These are phyloP conservation scores for Macroramphosus scolopax DNA, from an alignment of 2,797 vertebrate genomes.

Conservation along the genomic window DNA sequence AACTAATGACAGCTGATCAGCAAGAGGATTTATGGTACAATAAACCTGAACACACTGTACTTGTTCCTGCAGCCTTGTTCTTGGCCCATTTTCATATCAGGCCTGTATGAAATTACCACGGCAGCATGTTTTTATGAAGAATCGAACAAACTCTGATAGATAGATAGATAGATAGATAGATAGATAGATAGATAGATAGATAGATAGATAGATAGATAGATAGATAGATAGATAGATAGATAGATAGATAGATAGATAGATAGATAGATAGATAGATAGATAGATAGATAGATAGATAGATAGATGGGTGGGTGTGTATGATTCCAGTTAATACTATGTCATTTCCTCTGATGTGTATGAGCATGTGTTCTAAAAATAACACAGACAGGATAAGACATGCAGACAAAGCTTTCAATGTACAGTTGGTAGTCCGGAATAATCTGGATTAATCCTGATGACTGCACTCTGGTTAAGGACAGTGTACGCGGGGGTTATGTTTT, in stretches of 20 bases:
- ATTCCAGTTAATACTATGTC: too few relatives aligned
- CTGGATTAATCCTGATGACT: conserved; percentile 50
- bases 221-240: conserved; percentile 11
- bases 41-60: conserved; percentile 21
- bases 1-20: conserved; percentile 16
- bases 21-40: conserved; percentile 21
- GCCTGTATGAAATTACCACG: too few relatives aligned
- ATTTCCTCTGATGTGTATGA: conserved; percentile 5
- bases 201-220: conserved; percentile 18
- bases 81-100: conserved; percentile 30
- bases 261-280: not conserved
- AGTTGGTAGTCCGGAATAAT: conserved; percentile 47
- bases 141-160: not conserved
- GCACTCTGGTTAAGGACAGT: conserved; percentile 5
- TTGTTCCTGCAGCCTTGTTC: not conserved
- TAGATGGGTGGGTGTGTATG: not conserved
- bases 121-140: too few relatives aligned
- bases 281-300: conserved; percentile 4
- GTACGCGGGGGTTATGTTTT: conserved; percentile 3
- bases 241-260: conserved; percentile 18
- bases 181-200: conserved; percentile 16
- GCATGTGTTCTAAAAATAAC: conserved; percentile 55
- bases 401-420: conserved; percentile 15
- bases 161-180: conserved; percentile 5
- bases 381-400: conserved; percentile 43